Base-by-base conservation (phyloP, 2,888 invertebrate species). In the Leucophenga montana region DNA sequence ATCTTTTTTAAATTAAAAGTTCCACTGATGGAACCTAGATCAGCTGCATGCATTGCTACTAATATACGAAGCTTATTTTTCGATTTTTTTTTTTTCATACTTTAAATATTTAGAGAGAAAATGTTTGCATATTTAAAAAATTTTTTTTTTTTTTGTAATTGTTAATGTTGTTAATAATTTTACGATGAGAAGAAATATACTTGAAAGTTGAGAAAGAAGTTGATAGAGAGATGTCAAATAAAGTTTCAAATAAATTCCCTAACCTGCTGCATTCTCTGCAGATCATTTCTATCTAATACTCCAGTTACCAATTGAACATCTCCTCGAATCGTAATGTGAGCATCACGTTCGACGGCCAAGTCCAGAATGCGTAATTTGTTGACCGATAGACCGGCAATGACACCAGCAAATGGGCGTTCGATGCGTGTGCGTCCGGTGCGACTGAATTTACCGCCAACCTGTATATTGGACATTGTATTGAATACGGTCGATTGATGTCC, bases 191-290 rank as follows among this genome's bases (percentile, higher is more conserved):
- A 87, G 82, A 85, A 77, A 82, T 82, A 85, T 86, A 87, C 83
- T 87, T 86, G 78, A 87, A 85, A 87, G 84, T 87, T 86, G 86
- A 87, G 46, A 54, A 22, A 64, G 62, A 82, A 82, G 84, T 81
- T 84, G 81, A 64, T 64, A 39, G 39, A 76, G 77, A 78, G 78
- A 78, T 84, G 85, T 87, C 81, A 87, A 85, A 86, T 85, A 82
- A 83, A 84, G 85, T 85, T 86, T 87, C 86, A 86, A 88, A 87
- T 86, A 88, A 88, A 88, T 88, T 87, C 88, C 88, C 87, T 88
- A 89, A 95, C 95, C 92, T 95, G 95, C 89, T 95, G 95, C 95
- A 95, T 95, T 88, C 94, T 92, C 87, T 95, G 95, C 77, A 95
- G 92, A 82, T 94, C 94, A 82, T 92, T 91, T 77, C 94, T 90